These are phyloP conservation scores for Eueremaeus valkanovi DNA, from an alignment of 2,888 invertebrate genomes.

Conservation along the genomic window DNA sequence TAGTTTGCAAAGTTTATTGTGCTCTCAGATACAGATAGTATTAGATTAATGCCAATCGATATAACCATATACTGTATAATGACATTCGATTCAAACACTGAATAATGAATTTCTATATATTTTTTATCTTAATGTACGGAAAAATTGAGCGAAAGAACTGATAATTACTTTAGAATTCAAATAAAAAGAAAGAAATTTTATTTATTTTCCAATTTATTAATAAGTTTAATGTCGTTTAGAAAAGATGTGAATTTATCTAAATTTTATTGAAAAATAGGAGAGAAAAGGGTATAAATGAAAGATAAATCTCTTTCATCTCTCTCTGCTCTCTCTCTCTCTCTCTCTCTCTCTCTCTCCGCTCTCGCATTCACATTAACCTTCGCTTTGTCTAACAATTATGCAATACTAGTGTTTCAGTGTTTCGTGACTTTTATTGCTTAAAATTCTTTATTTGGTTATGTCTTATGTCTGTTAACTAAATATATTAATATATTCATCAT, in stretches of 20 bases:
- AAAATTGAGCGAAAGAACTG: background rate
- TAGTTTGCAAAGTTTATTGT: too few species aligned
- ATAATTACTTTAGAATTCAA: background rate
- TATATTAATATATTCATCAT: too few species aligned
- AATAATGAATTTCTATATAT: too few species aligned
- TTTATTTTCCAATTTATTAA: too few species aligned
- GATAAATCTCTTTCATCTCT: background rate
- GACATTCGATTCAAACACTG: too few species aligned
- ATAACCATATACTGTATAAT: too few species aligned
- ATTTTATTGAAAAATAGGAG: background rate
- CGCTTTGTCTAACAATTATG: conserved; percentile 15
- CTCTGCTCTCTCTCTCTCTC: too few species aligned
- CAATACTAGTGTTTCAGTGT: background rate
- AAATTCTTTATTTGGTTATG: conserved; percentile 11
- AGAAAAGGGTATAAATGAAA: background rate
- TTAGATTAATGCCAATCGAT: too few species aligned
- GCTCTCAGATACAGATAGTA: too few species aligned
- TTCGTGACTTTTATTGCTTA: background rate
- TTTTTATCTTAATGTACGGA: background rate
- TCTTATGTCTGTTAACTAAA: background rate
- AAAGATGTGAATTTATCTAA: background rate
- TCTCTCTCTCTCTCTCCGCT: too few species aligned
- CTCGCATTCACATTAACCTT: background rate
- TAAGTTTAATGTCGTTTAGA: too few species aligned
- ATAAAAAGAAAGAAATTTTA: too few species aligned